Evolutionary conservation across 2,888 invertebrate genomes (phyloP).

Genomic region (Timema podura): DNA sequence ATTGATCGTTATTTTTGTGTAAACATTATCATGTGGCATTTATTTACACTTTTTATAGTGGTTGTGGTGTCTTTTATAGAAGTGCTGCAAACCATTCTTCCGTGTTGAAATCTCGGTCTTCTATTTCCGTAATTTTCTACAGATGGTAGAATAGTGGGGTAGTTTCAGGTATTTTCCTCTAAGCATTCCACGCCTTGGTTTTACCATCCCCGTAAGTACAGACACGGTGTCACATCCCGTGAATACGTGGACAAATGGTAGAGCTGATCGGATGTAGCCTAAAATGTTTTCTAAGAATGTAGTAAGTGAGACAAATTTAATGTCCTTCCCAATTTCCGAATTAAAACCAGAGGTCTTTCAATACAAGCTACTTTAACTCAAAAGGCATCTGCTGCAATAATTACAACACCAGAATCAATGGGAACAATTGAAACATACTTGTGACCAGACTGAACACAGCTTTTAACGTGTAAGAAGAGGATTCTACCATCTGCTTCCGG

Average conservation of each 20-base stretch:
- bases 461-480: not conserved
- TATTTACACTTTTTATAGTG: not conserved
- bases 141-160: not conserved
- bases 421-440: not conserved
- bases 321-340: not conserved
- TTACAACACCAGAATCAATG: not conserved
- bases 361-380: not conserved
- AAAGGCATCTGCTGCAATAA: conserved; percentile 10
- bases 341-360: conserved; percentile 5
- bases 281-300: not conserved
- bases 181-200: not conserved
- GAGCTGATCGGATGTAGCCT: not conserved
- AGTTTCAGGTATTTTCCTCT: not conserved
- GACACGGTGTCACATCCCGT: not conserved
- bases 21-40: too few species aligned
- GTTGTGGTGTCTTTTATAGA: not conserved
- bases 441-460: conserved; percentile 1
- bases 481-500: not conserved
- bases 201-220: not conserved
- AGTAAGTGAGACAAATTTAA: not conserved
- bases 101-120: not conserved
- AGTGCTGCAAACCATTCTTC: not conserved
- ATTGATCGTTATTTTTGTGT: too few species aligned
- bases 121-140: not conserved
- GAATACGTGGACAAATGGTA: conserved; percentile 1